Evolutionary conservation across 2,888 invertebrate genomes (phyloP), one percentile per base, ranked within the genome.

Genomic region (Neuroscelio doddi): DNA sequence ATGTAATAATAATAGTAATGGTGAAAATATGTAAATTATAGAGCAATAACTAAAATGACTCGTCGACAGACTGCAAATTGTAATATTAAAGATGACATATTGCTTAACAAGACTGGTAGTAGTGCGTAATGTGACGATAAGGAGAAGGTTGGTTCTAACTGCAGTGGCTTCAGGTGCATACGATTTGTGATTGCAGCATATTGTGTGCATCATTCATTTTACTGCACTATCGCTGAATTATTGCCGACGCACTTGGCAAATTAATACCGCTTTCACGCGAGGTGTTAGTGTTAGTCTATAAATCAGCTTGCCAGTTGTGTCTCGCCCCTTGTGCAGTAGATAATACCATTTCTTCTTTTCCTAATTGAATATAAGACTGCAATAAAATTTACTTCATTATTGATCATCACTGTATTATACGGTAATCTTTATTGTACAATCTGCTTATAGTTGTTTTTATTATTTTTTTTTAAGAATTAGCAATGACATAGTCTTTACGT

Each of bases 231-330:
- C 63, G 67, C 42, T 63, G 67, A 63, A 67, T 63, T 59, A 63
- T 63, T 59, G 56, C 59, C 63, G 63, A 67, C 67, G 67, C 67
- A 63, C 67, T 67, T 67, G 63, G 67, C 63, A 67, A 67, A 67
- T 67, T 63, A 63, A 58, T 67, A 63, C 62, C 58, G 58, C 65
- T 58, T 62, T 67, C 66, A 58, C 62, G 62, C 58, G 66, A 63
- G 58, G 66, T 58, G 66, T 63, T 63, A 62, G 61, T 52, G 61
- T 57, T 62, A 62, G 62, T 62, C 62, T 53, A 62, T 66, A 62
- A 66, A 66, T 62, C 61, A 66, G 57, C 52, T 56, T 50, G 44
- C 57, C 65, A 59, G 59, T 53, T 55, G 58, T 59, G 64, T 51
- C 64, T 53, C 64, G 55, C 58, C 64, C 59, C 59, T 55, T 52